These are phyloP conservation scores for Cydia pomonella DNA, from an alignment of 1,140 invertebrate genomes.

Conservation along the genomic window DNA sequence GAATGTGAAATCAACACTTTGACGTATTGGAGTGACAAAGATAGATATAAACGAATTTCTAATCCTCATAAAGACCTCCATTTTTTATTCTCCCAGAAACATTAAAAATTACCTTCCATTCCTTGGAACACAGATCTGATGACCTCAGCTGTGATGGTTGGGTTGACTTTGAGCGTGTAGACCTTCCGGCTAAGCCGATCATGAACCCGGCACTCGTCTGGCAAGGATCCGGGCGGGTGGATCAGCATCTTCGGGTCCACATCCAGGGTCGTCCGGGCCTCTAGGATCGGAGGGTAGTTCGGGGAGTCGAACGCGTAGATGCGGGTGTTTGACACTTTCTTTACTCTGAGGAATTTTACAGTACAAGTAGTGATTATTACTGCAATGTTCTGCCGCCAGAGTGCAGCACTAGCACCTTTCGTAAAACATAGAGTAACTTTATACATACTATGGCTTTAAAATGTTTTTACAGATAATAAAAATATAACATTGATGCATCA, in stretches of 20 bases:
- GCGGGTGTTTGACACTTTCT: conserved; percentile 91
- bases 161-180: conserved; percentile 92
- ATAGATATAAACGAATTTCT: too few species aligned
- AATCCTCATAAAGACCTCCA: too few species aligned
- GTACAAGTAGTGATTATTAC: background rate
- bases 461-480: too few species aligned
- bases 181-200: conserved; percentile 90
- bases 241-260: conserved; percentile 70
- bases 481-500: too few species aligned
- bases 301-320: conserved; percentile 96
- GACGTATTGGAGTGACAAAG: too few species aligned
- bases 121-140: conserved; percentile 80
- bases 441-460: too few species aligned
- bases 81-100: background rate
- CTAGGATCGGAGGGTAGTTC: conserved; percentile 89
- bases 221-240: conserved; percentile 58
- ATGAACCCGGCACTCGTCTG: conserved; percentile 83
- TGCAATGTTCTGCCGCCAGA: too few species aligned
- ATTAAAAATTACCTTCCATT: conserved; percentile 60
- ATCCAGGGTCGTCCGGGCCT: conserved; percentile 65
- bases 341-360: conserved; percentile 80
- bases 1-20: too few species aligned
- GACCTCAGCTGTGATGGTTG: conserved; percentile 91
- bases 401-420: too few species aligned
- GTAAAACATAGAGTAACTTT: too few species aligned